phyloP scores from a whole-genome alignment of 2,113 vertebrate genomes.

The Irena cyanogastra region DNA sequence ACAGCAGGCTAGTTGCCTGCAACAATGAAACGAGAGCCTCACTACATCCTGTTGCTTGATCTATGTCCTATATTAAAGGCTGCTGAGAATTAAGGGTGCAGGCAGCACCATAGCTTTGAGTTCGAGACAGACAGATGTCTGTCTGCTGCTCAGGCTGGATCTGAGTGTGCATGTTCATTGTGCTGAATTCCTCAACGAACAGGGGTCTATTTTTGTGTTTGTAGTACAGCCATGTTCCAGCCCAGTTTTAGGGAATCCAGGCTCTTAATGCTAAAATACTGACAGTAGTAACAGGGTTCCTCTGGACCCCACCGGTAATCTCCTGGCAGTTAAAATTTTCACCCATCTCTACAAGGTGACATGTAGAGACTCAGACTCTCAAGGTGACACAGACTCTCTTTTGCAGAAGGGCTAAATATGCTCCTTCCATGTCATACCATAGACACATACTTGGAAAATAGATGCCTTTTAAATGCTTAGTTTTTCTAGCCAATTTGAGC shows the following conservation, averaged over 20 bases:
- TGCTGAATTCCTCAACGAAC: neutral
- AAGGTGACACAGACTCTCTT: neutral
- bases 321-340: neutral
- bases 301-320: neutral
- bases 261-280: neutral
- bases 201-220: neutral
- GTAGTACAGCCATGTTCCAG: rapidly evolving
- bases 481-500: neutral
- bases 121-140: neutral
- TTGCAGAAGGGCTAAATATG: neutral
- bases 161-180: rapidly evolving
- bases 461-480: neutral
- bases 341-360: neutral
- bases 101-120: neutral
- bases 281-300: neutral
- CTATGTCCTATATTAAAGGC: neutral
- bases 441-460: neutral
- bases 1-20: neutral
- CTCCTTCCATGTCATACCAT: neutral
- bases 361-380: too few species aligned
- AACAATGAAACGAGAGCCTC: neutral
- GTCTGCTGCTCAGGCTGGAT: neutral
- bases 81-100: neutral
- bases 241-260: neutral
- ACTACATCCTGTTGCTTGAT: neutral